Evolutionary conservation across 1,140 invertebrate genomes (phyloP).

Genomic region (Aphelenchoides besseyi): DNA sequence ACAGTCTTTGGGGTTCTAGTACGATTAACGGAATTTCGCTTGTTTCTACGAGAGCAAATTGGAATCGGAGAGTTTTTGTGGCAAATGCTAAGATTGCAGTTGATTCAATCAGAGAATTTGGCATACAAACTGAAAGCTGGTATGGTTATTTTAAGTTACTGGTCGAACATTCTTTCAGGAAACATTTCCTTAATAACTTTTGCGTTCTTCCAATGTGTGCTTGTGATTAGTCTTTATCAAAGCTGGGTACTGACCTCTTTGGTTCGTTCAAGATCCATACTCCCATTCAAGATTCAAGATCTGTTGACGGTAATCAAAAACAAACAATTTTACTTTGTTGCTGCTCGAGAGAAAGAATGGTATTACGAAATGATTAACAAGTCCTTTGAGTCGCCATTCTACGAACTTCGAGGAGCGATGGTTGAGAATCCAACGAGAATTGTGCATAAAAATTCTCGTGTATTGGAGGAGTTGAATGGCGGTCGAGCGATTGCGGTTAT

Average conservation of each 20-base stretch:
- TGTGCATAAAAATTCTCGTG: not conserved
- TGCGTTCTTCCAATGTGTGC: not conserved
- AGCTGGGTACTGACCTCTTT: not conserved
- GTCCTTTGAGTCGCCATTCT: constrained; percentile 6
- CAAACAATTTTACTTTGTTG: not conserved
- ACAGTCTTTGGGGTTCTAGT: not conserved
- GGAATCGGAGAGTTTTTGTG: not conserved
- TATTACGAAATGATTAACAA: not conserved
- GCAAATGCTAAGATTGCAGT: not conserved
- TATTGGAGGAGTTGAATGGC: not conserved
- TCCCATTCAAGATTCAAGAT: not conserved
- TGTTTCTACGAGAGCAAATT: not conserved
- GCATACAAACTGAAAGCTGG: not conserved
- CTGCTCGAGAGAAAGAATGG: not conserved
- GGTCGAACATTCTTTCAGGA: not conserved
- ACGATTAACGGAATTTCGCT: not conserved
- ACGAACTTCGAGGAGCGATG: not conserved
- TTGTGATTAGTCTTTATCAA: not conserved
- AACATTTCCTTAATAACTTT: not conserved
- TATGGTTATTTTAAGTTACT: not conserved
- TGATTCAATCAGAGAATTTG: not conserved
- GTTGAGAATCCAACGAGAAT: not conserved
- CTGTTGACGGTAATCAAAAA: not conserved
- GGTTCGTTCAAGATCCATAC: not conserved
- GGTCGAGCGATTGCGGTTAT: not conserved